Evolutionary conservation across 2,888 invertebrate genomes (phyloP).

Genomic region (Meta bourneti): DNA sequence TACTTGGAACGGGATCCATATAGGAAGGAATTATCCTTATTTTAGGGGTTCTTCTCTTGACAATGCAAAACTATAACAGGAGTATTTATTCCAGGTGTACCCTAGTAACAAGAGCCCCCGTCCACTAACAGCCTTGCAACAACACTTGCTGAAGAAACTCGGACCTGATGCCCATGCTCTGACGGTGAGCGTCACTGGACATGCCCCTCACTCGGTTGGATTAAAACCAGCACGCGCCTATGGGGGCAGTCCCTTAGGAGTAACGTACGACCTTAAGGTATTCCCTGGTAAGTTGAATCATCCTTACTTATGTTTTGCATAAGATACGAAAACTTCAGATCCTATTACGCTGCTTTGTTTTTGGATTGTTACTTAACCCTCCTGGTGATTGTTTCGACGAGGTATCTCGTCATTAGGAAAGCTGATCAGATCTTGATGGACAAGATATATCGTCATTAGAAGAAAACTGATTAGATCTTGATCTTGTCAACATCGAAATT

Average conservation of each 20-base stretch:
- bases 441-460: too few relatives aligned
- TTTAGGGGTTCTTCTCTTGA: too few relatives aligned
- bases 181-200: slow-evolving; percentile 87
- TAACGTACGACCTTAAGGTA: slow-evolving; percentile 92
- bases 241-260: slow-evolving; percentile 93
- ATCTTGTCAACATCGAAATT: background rate
- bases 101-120: slow-evolving; percentile 47
- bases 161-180: slow-evolving; percentile 87
- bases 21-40: too few relatives aligned
- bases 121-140: slow-evolving; percentile 83
- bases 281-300: slow-evolving; percentile 87
- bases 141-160: slow-evolving; percentile 88
- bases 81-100: slow-evolving; percentile 35
- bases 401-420: too few relatives aligned
- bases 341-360: background rate
- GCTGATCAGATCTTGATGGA: too few relatives aligned
- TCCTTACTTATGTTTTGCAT: background rate
- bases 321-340: background rate
- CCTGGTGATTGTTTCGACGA: too few relatives aligned
- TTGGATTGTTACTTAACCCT: too few relatives aligned
- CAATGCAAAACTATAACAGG: too few relatives aligned
- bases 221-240: slow-evolving; percentile 94
- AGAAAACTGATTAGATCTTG: too few relatives aligned
- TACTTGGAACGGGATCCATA: too few relatives aligned
- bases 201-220: slow-evolving; percentile 95